Base-by-base conservation (phyloP, 2,113 vertebrate species). In the Phalacrocorax carbo region DNA sequence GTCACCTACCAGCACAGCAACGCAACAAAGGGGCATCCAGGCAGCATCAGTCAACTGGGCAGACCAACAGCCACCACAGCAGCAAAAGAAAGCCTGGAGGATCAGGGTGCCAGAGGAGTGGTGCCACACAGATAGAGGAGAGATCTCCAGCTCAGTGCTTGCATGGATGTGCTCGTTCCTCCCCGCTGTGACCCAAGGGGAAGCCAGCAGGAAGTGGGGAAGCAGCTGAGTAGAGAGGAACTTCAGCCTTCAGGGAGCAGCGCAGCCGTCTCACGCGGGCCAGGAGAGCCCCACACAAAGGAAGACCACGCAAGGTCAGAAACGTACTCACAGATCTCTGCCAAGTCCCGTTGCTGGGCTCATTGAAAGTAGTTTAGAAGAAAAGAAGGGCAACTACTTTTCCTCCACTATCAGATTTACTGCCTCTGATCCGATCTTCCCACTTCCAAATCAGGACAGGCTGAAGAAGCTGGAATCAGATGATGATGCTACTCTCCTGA, bases 401-500 rank as follows among this genome's bases (percentile, higher is more conserved):
- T 96, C 55, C 84, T 93, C 64, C 23, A 58, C 64, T 1, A 0
- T 82, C 49, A 86, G 69, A 89, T 92, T 91, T 93, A 90, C 87
- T 73, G 80, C 38, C 84, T 93, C 94, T 94, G 96, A 88, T 92
- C 90, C 25, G 11, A 66, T 71, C 88, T 93, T 85, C 61, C 87
- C 61, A 61, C 62, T 97, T 97, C 96, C 94, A 96, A 97, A 96
- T 86, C 0, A 15, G 93, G 95, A 88, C 75, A 91, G 80, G 79
- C 91, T 91, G 62, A 90, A 91, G 94, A 51, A 86, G 75, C 57
- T 93, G 79, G 90, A 97, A 97, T 64, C 78, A 94, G 92, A 96
- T 32, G 92, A 82, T 15, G 42, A 76, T 93, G 73, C 90, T 88
- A 30, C 77, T 84, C 54, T 90, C 42, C 95, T 34, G 44, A 91